Evolutionary conservation across 2,113 vertebrate species (phyloP).

Genomic region (Illadopsis cleaveri): DNA sequence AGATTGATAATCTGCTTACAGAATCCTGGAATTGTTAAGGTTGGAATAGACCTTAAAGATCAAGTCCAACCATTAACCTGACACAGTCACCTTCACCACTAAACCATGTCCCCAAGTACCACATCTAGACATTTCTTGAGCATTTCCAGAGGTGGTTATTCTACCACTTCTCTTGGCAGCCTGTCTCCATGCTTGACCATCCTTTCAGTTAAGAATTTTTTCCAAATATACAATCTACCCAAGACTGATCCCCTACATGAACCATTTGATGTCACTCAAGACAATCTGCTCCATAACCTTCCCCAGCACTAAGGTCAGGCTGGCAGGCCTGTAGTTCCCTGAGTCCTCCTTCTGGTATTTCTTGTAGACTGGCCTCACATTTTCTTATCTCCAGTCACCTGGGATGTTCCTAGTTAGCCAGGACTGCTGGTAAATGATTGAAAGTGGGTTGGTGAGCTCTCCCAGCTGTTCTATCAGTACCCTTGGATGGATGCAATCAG

Average conservation of each 20-base stretch:
- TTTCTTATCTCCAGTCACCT: background rate
- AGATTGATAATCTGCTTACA: background rate
- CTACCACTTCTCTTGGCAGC: background rate
- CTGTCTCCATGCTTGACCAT: background rate
- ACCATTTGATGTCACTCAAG: background rate
- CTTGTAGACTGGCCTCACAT: background rate
- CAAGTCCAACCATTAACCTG: rapidly evolving
- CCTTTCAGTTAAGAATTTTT: background rate
- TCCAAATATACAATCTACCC: background rate
- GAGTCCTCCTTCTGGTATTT: background rate
- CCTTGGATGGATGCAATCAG: background rate
- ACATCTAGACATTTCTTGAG: background rate
- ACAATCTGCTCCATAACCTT: background rate
- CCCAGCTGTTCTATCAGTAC: background rate
- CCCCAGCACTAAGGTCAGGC: background rate
- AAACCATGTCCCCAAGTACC: background rate
- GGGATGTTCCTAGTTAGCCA: background rate
- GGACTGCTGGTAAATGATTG: background rate
- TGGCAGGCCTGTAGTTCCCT: background rate
- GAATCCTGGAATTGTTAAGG: background rate
- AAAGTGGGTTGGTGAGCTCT: background rate
- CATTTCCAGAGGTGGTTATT: background rate
- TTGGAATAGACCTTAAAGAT: background rate
- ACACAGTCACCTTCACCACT: background rate
- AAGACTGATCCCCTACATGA: background rate